Conservation (phyloP, 2,888 invertebrate species). For the Trachelus iudaicus region DNA sequence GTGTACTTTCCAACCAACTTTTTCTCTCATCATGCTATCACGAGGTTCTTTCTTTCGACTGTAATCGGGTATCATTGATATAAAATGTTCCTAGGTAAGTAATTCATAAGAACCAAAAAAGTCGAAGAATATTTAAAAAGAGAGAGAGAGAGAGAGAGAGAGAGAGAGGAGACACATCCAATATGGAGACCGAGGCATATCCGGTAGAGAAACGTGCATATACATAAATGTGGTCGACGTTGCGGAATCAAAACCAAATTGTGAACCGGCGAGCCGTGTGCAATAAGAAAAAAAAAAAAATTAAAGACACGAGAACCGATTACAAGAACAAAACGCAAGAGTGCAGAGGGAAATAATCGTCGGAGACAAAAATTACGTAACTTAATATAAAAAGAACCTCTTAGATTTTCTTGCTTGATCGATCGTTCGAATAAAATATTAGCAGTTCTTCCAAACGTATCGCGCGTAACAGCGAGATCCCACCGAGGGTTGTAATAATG, state of each 20-base stretch:
- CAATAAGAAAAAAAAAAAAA: neutral
- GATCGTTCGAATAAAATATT: neutral
- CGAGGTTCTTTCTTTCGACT: neutral
- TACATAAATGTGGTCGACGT: neutral
- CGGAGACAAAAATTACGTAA: neutral
- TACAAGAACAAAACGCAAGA: neutral
- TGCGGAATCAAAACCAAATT: neutral
- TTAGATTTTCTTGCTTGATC: neutral
- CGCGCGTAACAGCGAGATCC: neutral
- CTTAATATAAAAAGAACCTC: neutral
- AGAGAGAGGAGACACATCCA: neutral
- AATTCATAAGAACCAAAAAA: constrained; percentile 12
- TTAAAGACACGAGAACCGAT: neutral
- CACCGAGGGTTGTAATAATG: neutral
- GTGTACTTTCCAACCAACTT: constrained; percentile 32
- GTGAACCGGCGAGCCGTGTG: neutral
- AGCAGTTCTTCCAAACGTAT: neutral
- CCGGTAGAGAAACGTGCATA: neutral
- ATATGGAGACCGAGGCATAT: neutral
- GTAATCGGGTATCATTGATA: neutral
- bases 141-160: no score
- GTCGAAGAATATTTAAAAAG: no score
- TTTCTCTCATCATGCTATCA: neutral
- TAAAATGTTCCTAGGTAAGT: constrained; percentile 46
- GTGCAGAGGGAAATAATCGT: neutral